These are phyloP conservation scores for Heteromormyrus szaboi DNA, from an alignment of 2,797 vertebrate genomes.

Conservation along the genomic window DNA sequence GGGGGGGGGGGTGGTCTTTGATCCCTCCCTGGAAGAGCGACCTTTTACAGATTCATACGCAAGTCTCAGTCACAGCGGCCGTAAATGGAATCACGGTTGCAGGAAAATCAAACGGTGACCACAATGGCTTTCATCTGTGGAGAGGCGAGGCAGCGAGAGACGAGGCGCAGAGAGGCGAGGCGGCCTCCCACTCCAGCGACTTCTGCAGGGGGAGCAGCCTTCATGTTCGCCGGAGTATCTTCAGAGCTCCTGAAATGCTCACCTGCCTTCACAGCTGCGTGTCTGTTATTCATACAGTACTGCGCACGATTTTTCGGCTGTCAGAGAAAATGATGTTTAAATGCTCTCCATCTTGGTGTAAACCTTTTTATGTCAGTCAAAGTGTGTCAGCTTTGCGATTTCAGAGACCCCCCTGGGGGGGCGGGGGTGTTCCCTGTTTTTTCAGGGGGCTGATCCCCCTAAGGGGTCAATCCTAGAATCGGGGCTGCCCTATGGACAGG, in stretches of 20 bases:
- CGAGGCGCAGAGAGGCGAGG: too few relatives aligned
- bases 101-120: constrained; percentile 1
- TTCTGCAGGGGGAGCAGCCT: neutral
- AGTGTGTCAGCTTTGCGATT: neutral
- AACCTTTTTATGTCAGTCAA: neutral
- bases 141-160: neutral
- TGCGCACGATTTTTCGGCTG: neutral
- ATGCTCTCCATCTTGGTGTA: neutral
- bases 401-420: neutral
- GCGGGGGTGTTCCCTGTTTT: neutral
- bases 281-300: neutral
- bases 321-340: neutral
- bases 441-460: neutral
- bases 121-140: constrained; percentile 3
- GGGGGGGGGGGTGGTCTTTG: neutral
- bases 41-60: constrained; percentile 10
- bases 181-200: neutral
- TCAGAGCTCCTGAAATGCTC: neutral
- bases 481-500: neutral
- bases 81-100: neutral
- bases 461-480: neutral
- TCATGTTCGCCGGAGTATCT: neutral
- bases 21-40: constrained; percentile 9
- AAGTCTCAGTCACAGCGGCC: constrained; percentile 9
- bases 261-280: neutral